Base-by-base conservation (phyloP, 1,140 invertebrate genomes). In the Ephestia elutella region DNA sequence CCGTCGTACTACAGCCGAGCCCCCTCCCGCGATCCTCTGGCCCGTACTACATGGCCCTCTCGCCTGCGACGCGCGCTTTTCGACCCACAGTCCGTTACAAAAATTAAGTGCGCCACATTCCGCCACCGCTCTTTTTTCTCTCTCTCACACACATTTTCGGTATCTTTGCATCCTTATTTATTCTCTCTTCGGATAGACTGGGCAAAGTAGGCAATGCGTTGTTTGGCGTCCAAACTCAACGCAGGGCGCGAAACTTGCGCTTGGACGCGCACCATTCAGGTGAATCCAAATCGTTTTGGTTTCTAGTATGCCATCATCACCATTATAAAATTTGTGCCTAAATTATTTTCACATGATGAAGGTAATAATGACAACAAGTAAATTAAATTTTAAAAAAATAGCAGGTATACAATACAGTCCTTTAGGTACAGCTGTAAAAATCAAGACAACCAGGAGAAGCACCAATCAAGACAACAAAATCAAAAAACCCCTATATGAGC, bases 81-180 rank as follows among this genome's bases (percentile, higher is more conserved):
- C 79, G 80, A 87, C 75, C 75, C 78, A 72, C 61, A 79, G 81
- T 82, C 84, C 84, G 84, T 87, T 85, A 87, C 78, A 84, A 87
- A 84, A 87, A 87, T 84, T 82, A 79, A 85, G 75, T 80, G 78
- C 73, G 78, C 82, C 75, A 77, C 84, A 85, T 85, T 87, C 84
- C 82, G 77, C 73, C 70, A 78, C 70, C 65, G 70, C 66, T 73
- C 65, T 63, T 54, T 56, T 59, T 57, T 84, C 75, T 78, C 75
- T 75, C 62, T 87, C 73, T 63, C 75, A 70, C 81, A 56, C 49
- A n/a, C 17, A 53, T 57, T 50, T 28, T 57, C 54, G 17, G 57
- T 49, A 28, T 59, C 19, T 53, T 62, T 64, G 55, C 71, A 53
- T 63, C 67, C 54, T 67, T 66, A 49, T 68, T 56, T 19, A 48